phyloP scores from a whole-genome alignment of 2,113 vertebrate genomes.

The Mesembrinibis cayennensis region DNA sequence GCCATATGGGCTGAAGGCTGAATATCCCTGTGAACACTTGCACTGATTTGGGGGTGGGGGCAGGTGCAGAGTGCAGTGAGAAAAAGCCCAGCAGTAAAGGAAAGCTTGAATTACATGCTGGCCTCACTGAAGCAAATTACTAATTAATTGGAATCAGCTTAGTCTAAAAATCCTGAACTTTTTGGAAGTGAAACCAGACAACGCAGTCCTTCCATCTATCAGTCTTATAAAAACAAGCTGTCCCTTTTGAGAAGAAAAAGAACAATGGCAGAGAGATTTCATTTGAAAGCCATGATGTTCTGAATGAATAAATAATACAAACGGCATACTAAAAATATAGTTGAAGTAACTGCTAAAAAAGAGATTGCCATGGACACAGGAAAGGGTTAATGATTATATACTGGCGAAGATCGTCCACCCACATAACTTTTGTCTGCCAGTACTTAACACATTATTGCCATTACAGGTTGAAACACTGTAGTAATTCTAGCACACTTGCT shows the following conservation, averaged over 20 bases:
- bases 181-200: not conserved
- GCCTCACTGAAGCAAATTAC: not conserved
- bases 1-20: not conserved
- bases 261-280: not conserved
- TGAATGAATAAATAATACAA: not conserved
- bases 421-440: not conserved
- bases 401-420: not conserved
- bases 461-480: slow-evolving; percentile 48
- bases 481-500: slow-evolving; percentile 68
- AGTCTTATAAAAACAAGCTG: not conserved
- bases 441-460: not conserved
- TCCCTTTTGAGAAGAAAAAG: not conserved
- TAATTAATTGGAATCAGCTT: not conserved
- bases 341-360: not conserved
- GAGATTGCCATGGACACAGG: not conserved
- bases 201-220: not conserved
- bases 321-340: not conserved
- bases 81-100: not conserved
- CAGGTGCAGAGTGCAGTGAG: not conserved
- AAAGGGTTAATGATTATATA: slow-evolving; percentile 18
- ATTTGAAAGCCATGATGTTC: not conserved
- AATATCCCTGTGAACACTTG: slow-evolving; percentile 4
- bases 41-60: not conserved
- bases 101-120: not conserved
- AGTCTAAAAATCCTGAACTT: not conserved